These are phyloP conservation scores for Epinephelus moara DNA, from an alignment of 2,113 vertebrate genomes.

Conservation along the genomic window DNA sequence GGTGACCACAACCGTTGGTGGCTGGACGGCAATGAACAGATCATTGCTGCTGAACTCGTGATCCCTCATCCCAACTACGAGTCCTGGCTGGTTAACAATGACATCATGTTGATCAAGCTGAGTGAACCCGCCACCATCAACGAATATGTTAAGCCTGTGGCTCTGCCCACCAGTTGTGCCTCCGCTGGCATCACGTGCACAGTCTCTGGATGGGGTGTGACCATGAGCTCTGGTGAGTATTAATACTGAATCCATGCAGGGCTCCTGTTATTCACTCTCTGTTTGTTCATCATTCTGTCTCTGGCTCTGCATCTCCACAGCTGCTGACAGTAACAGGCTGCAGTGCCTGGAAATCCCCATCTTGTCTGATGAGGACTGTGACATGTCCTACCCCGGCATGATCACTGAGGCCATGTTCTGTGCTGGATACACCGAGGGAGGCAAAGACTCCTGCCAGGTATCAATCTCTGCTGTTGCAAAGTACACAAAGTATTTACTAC, in stretches of 20 bases:
- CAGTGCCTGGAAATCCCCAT: slow-evolving; percentile 88
- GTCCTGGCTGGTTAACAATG: slow-evolving; percentile 76
- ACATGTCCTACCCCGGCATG: slow-evolving; percentile 83
- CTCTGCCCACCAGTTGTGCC: slow-evolving; percentile 80
- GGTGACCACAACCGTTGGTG: slow-evolving; percentile 77
- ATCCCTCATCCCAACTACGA: slow-evolving; percentile 77
- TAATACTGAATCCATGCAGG: neutral
- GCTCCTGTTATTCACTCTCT: neutral
- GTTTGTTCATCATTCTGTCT: neutral
- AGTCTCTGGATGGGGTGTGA: slow-evolving; percentile 90
- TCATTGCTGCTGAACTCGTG: slow-evolving; percentile 19
- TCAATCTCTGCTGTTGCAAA: slow-evolving; percentile 51
- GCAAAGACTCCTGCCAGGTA: slow-evolving; percentile 90
- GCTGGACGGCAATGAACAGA: slow-evolving; percentile 71
- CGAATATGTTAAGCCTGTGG: slow-evolving; percentile 76
- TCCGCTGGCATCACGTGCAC: slow-evolving; percentile 82
- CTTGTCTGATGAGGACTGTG: slow-evolving; percentile 81
- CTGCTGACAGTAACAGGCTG: slow-evolving; percentile 69
- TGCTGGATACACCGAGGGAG: slow-evolving; percentile 87
- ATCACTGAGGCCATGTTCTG: slow-evolving; percentile 89
- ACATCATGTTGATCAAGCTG: slow-evolving; percentile 90
- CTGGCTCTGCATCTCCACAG: slow-evolving; percentile 37
- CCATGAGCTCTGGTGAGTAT: slow-evolving; percentile 81
- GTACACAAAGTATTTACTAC: neutral
- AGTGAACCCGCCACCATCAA: slow-evolving; percentile 65